phyloP scores from a whole-genome alignment of 2,888 invertebrate species.

The Aleiodes alternator region DNA sequence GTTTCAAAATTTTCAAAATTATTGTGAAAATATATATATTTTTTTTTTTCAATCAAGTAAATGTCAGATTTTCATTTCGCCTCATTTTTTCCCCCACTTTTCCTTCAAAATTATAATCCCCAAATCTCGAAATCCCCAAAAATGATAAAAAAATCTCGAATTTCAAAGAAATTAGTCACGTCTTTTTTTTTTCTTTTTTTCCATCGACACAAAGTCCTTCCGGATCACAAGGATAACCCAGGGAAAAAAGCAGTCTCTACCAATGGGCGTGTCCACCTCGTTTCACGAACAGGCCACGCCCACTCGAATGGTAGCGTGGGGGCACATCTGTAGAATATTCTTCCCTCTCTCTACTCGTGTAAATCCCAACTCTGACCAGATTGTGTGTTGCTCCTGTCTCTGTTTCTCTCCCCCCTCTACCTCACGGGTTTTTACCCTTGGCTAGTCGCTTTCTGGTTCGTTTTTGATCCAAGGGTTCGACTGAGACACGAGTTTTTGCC shows the following conservation, averaged over 20 bases:
- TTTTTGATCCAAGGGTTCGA: conserved; percentile 26
- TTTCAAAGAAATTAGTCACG: not conserved
- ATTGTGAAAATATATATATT: too few species aligned
- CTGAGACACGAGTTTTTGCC: conserved; percentile 45
- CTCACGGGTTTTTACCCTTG: conserved; percentile 36
- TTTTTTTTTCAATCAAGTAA: too few species aligned
- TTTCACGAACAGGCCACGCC: conserved; percentile 30
- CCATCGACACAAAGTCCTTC: not conserved
- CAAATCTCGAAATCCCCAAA: too few species aligned
- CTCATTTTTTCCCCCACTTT: too few species aligned
- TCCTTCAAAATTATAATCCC: too few species aligned
- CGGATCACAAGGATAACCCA: not conserved
- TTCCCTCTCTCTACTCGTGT: conserved; percentile 32
- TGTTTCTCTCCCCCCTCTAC: conserved; percentile 27
- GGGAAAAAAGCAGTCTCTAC: not conserved
- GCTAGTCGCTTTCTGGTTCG: conserved; percentile 15
- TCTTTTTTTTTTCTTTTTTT: conserved; percentile 4
- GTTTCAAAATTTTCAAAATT: too few species aligned
- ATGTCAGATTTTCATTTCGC: too few species aligned
- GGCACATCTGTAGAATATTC: conserved; percentile 32
- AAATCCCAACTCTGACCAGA: conserved; percentile 36
- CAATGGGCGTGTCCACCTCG: conserved; percentile 30
- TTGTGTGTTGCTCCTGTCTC: conserved; percentile 41
- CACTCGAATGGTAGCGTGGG: conserved; percentile 35
- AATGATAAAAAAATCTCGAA: not conserved